Conservation (phyloP, 2,888 invertebrate genomes). For the Pachliopta kotzebuea region DNA sequence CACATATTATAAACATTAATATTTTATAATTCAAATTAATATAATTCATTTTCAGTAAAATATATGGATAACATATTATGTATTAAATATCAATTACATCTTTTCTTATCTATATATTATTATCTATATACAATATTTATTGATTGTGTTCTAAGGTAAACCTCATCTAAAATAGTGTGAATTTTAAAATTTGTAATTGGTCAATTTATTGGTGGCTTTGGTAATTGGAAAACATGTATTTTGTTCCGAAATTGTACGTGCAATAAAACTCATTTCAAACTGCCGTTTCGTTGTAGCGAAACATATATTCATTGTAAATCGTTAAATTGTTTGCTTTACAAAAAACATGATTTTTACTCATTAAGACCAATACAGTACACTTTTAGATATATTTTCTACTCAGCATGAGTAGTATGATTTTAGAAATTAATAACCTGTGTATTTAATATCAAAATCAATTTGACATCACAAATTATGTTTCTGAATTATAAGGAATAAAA, state of each 20-base stretch:
- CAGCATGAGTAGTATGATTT: no score
- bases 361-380: no score
- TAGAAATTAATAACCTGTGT: no score
- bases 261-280: background rate
- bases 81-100: no score
- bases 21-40: no score
- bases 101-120: background rate
- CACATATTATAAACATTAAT: no score
- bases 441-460: background rate
- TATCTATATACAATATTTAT: background rate
- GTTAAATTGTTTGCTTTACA: no score
- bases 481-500: background rate
- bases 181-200: background rate
- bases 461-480: background rate
- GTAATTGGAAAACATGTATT: background rate
- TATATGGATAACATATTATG: no score
- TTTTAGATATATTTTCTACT: no score
- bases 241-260: no score
- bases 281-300: background rate
- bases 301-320: background rate
- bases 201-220: constrained; percentile 2
- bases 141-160: background rate
- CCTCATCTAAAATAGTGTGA: background rate
- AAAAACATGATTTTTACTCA: no score
- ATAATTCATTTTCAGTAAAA: no score